phyloP scores from a whole-genome alignment of 2,888 invertebrate species.

The Acleris literana region DNA sequence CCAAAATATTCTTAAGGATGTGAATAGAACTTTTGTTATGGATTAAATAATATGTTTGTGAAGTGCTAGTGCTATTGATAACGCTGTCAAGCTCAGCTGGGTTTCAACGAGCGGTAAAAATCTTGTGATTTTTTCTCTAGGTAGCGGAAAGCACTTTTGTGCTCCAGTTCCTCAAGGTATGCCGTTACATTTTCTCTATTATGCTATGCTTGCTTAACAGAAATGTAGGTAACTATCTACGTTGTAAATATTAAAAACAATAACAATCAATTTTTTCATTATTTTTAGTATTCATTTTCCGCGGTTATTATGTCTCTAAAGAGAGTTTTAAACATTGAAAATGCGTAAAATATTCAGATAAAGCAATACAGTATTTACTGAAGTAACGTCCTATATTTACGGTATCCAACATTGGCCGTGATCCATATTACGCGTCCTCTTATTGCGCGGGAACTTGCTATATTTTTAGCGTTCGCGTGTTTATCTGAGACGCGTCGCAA shows the following conservation, averaged over 20 bases:
- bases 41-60: slow-evolving; percentile 44
- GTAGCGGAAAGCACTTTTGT: slow-evolving; percentile 71
- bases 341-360: neutral
- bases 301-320: slow-evolving; percentile 8
- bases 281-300: slow-evolving; percentile 21
- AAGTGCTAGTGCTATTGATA: slow-evolving; percentile 61
- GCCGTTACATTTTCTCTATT: slow-evolving; percentile 66
- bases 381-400: slow-evolving; percentile 53
- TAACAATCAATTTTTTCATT: slow-evolving; percentile 38
- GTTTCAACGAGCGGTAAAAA: slow-evolving; percentile 77
- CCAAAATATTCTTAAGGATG: slow-evolving; percentile 32
- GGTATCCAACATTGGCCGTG: slow-evolving; percentile 73
- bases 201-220: slow-evolving; percentile 46
- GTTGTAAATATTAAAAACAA: slow-evolving; percentile 36
- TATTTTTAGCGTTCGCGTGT: slow-evolving; percentile 77
- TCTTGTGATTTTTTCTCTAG: slow-evolving; percentile 73
- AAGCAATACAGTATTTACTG: slow-evolving; percentile 9
- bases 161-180: slow-evolving; percentile 79
- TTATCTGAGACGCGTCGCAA: slow-evolving; percentile 62
- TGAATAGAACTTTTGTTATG: slow-evolving; percentile 35
- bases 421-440: slow-evolving; percentile 77
- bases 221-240: slow-evolving; percentile 37
- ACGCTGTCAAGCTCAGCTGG: slow-evolving; percentile 82
- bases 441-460: slow-evolving; percentile 79
- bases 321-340: neutral